Evolutionary conservation across 2,888 invertebrate genomes (phyloP).

Genomic region (Cryptophagus acutangulus): DNA sequence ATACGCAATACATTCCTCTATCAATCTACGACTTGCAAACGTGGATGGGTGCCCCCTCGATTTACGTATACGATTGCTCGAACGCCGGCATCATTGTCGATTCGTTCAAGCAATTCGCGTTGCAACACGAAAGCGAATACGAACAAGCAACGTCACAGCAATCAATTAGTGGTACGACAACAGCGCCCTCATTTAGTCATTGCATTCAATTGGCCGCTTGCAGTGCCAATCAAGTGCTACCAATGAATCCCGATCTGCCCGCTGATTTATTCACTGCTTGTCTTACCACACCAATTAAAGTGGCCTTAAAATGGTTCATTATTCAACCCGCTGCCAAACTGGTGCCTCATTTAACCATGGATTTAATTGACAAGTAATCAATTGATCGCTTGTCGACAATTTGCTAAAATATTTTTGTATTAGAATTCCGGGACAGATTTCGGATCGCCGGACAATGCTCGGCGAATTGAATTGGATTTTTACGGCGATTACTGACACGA

Average conservation of each 20-base stretch:
- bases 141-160: conserved; percentile 41
- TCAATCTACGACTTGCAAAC: conserved; percentile 97
- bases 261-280: conserved; percentile 97
- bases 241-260: conserved; percentile 96
- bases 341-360: conserved; percentile 75
- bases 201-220: conserved; percentile 98
- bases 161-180: not conserved
- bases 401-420: conserved; percentile 16
- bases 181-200: conserved; percentile 66
- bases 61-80: conserved; percentile 98
- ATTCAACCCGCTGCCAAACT: conserved; percentile 77
- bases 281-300: conserved; percentile 96
- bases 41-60: conserved; percentile 99
- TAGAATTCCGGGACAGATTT: conserved; percentile 91
- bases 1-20: conserved; percentile 98
- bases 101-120: conserved; percentile 82
- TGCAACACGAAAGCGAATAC: conserved; percentile 82
- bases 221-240: conserved; percentile 85
- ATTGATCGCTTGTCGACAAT: not conserved
- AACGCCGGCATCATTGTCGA: conserved; percentile 96
- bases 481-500: conserved; percentile 99
- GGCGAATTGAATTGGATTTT: conserved; percentile 99
- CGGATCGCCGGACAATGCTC: conserved; percentile 92
- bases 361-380: conserved; percentile 83
- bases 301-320: conserved; percentile 91